A percentile compares a stretch with the other conserved stretches of the same genome.
Conservation (phyloP, 1,140 invertebrate species). For the Scaptomyza montana region DNA sequence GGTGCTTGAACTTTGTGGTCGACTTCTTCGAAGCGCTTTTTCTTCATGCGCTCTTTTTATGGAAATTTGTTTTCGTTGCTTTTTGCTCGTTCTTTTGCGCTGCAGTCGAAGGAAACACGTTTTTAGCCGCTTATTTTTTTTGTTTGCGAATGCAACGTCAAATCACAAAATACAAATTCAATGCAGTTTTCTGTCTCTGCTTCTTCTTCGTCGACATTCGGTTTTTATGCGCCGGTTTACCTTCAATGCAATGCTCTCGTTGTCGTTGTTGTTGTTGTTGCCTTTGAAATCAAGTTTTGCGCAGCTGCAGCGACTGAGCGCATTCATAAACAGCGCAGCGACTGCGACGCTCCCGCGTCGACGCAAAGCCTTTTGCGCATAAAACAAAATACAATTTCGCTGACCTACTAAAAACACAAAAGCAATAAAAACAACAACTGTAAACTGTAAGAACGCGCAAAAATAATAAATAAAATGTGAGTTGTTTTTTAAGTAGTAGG, state of each 20-base stretch:
- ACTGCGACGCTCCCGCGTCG: slow-evolving; percentile 14
- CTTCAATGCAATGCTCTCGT: slow-evolving; percentile 64
- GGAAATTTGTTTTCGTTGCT: slow-evolving; percentile 46
- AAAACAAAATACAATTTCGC: slow-evolving; percentile 64
- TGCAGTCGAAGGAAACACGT: slow-evolving; percentile 57
- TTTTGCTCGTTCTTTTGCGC: slow-evolving; percentile 20
- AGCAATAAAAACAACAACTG: slow-evolving; percentile 25
- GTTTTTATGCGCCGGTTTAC: slow-evolving; percentile 73
- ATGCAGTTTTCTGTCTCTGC: slow-evolving; percentile 57
- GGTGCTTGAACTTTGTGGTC: slow-evolving; percentile 71
- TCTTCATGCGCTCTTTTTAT: slow-evolving; percentile 33
- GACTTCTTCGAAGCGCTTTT: slow-evolving; percentile 50
- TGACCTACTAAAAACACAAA: slow-evolving; percentile 71
- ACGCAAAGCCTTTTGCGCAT: slow-evolving; percentile 3
- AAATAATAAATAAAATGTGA: slow-evolving; percentile 74
- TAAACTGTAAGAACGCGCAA: slow-evolving; percentile 54
- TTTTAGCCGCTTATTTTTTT: slow-evolving; percentile 43
- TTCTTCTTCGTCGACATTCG: slow-evolving; percentile 26
- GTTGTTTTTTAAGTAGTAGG: slow-evolving; percentile 53
- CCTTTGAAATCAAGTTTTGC: slow-evolving; percentile 79
- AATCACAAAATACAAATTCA: slow-evolving; percentile 56
- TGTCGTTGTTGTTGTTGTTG: slow-evolving; percentile 46
- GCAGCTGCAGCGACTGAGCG: slow-evolving; percentile 60
- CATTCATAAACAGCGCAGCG: slow-evolving; percentile 11
- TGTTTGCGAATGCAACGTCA: slow-evolving; percentile 46